Conservation (phyloP, 2,888 invertebrate genomes). For the Unio delphinus region DNA sequence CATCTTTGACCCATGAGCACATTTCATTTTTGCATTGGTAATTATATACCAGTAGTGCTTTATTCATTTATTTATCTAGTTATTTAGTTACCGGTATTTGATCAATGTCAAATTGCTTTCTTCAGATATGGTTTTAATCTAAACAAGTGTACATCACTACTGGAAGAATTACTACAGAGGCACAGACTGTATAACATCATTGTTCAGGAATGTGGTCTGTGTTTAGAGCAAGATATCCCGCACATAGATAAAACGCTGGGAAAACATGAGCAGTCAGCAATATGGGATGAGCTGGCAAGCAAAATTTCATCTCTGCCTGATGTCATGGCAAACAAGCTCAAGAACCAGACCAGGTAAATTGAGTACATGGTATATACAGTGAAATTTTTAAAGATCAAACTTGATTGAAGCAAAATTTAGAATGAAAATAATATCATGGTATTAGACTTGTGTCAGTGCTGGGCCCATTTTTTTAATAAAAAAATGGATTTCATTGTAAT, state of each 20-base stretch:
- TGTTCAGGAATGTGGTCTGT: constrained; percentile 30
- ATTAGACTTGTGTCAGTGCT: too few species aligned
- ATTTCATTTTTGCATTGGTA: background rate
- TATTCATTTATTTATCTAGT: background rate
- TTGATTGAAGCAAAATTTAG: too few species aligned
- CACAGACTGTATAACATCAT: constrained; percentile 37
- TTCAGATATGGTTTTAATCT: constrained; percentile 44
- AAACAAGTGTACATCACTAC: constrained; percentile 45
- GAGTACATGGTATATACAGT: too few species aligned
- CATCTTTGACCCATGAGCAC: background rate
- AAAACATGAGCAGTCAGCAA: constrained; percentile 15
- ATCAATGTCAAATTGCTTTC: constrained; percentile 6
- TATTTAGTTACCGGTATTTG: constrained; percentile 1
- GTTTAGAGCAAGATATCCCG: constrained; percentile 18
- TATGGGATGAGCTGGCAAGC: constrained; percentile 50
- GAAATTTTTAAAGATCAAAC: too few species aligned
- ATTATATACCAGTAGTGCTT: background rate
- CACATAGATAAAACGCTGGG: constrained; percentile 3
- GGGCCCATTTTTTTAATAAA: too few species aligned
- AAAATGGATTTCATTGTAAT: too few species aligned
- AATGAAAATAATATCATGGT: background rate
- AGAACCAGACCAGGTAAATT: constrained; percentile 57
- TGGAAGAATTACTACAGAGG: constrained; percentile 43
- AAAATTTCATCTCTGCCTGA: constrained; percentile 55
- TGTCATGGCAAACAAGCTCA: constrained; percentile 57